A percentile compares a stretch with the other conserved stretches of the same genome.
Conservation (phyloP, 1,140 invertebrate genomes). For the Diplogasteroides magnus region DNA sequence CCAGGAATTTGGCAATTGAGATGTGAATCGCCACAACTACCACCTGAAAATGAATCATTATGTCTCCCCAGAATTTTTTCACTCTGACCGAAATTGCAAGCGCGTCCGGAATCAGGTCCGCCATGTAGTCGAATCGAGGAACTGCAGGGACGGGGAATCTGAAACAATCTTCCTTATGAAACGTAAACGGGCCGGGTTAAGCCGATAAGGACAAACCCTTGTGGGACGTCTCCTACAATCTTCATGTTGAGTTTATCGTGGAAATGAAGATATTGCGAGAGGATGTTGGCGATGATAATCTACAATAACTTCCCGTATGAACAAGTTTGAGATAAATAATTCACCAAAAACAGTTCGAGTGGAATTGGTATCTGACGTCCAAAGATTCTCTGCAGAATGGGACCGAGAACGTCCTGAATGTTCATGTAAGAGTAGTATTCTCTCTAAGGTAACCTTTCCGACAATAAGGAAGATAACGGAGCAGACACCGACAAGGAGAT, state of each 20-base stretch:
- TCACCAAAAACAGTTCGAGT: too few species aligned
- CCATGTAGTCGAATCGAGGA: slow-evolving; percentile 52
- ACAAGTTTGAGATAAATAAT: too few species aligned
- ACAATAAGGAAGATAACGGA: too few species aligned
- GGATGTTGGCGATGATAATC: slow-evolving; percentile 28
- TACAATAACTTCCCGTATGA: background rate
- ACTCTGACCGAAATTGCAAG: slow-evolving; percentile 57
- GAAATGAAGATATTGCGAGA: slow-evolving; percentile 43
- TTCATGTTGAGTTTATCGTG: slow-evolving; percentile 38
- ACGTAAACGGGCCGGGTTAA: too few species aligned
- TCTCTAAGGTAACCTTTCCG: too few species aligned
- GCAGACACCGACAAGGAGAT: too few species aligned
- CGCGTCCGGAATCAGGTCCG: slow-evolving; percentile 49
- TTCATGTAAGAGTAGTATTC: too few species aligned
- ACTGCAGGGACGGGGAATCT: slow-evolving; percentile 52
- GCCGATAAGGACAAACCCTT: slow-evolving; percentile 33
- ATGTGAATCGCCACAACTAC: slow-evolving; percentile 60
- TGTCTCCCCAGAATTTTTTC: background rate
- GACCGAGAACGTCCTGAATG: too few species aligned
- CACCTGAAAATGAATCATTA: slow-evolving; percentile 40
- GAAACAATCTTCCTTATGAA: too few species aligned
- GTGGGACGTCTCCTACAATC: slow-evolving; percentile 45
- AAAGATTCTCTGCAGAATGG: too few species aligned
- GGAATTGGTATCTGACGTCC: too few species aligned
- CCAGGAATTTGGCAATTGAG: slow-evolving; percentile 60